phyloP scores from a whole-genome alignment of 2,797 vertebrate species.

The Silurus aristotelis region DNA sequence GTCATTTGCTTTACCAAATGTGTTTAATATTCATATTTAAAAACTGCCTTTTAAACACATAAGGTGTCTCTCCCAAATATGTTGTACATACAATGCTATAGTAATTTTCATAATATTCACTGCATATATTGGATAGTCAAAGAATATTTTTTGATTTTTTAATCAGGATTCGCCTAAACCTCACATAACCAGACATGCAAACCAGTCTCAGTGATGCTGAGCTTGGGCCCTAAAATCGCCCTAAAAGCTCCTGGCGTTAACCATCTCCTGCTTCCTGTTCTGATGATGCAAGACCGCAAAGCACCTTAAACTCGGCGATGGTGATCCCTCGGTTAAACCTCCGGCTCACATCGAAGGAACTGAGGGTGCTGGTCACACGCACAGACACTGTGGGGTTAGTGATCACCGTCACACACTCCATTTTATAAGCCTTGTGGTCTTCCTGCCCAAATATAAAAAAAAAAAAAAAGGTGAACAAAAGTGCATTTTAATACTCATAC shows the following conservation, averaged over 20 bases:
- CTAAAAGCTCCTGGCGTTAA: neutral
- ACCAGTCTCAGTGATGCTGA: neutral
- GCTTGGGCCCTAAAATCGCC: neutral
- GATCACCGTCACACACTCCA: slow-evolving; percentile 72
- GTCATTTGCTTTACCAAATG: too few relatives aligned
- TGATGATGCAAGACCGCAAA: neutral
- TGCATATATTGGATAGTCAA: too few relatives aligned
- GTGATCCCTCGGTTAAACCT: slow-evolving; percentile 81
- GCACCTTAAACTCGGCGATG: slow-evolving; percentile 87
- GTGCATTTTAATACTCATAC: neutral
- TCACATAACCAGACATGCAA: neutral
- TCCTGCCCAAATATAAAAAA: neutral
- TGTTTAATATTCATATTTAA: too few relatives aligned
- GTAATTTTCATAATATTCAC: too few relatives aligned
- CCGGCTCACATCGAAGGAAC: slow-evolving; percentile 75
- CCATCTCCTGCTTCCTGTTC: neutral
- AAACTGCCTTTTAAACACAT: too few relatives aligned
- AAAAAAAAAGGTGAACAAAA: neutral
- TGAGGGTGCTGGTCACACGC: slow-evolving; percentile 81
- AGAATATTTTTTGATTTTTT: neutral
- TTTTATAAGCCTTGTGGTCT: slow-evolving; percentile 50
- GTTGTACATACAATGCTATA: too few relatives aligned
- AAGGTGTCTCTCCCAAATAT: neutral
- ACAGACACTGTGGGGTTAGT: slow-evolving; percentile 78
- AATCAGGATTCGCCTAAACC: neutral